A percentile compares a stretch with the other conserved stretches of the same genome.
Conservation (phyloP, 2,797 vertebrate genomes). For the Sternotherus odoratus region DNA sequence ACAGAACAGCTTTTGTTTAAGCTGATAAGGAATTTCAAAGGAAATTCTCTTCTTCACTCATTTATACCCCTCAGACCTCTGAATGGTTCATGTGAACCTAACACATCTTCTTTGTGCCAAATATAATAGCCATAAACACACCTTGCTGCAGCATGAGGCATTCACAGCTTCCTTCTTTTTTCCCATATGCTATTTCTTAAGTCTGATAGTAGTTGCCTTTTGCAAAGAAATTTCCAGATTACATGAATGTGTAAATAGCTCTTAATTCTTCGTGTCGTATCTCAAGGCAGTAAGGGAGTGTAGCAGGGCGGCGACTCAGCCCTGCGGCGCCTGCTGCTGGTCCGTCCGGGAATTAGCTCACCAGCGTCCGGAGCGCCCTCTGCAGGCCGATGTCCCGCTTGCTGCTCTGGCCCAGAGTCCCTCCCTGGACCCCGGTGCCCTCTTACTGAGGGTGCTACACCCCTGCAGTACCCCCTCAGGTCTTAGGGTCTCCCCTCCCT, state of each 20-base stretch:
- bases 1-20: constrained; percentile 48
- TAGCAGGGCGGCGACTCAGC: too few species aligned
- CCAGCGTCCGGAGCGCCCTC: too few species aligned
- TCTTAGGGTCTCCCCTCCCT: too few species aligned
- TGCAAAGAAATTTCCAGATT: neutral
- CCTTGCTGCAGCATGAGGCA: neutral
- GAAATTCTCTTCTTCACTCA: neutral
- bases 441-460: too few species aligned
- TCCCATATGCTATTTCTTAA: neutral
- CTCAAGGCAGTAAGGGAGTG: neutral
- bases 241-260: neutral
- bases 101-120: neutral
- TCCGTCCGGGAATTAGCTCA: too few species aligned
- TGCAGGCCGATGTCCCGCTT: too few species aligned
- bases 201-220: neutral
- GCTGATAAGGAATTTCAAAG: constrained; percentile 13
- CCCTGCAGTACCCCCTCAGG: too few species aligned
- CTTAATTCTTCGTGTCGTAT: neutral
- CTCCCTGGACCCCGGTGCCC: too few species aligned
- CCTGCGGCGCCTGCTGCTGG: too few species aligned
- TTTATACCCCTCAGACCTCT: neutral
- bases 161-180: neutral
- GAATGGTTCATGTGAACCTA: neutral
- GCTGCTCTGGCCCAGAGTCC: too few species aligned
- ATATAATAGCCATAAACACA: neutral